Percentiles rank a stretch among this genome's conserved stretches.
These are phyloP conservation scores for Xenopus petersii DNA, from an alignment of 2,797 vertebrate species.

Conservation along the genomic window DNA sequence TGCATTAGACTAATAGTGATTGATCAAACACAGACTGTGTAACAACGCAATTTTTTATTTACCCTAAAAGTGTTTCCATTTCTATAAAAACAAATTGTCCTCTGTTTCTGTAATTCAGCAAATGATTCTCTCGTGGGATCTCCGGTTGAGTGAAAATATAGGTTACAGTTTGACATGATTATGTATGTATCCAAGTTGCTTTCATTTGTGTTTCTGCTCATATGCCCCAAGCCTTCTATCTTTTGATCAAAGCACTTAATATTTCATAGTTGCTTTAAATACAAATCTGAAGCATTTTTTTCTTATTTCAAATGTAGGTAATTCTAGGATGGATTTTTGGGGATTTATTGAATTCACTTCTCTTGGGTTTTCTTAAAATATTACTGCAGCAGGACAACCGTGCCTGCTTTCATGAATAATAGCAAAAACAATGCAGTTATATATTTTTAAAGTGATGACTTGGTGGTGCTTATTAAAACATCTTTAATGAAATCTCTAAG, in stretches of 20 bases:
- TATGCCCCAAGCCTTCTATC: neutral
- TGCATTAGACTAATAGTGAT: neutral
- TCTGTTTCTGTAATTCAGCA: conserved; percentile 10
- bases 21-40: neutral
- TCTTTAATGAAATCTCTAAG: too few relatives aligned
- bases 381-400: conserved; percentile 1
- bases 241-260: too few relatives aligned
- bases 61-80: neutral
- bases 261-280: too few relatives aligned
- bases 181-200: neutral
- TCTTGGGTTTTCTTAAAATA: conserved; percentile 24
- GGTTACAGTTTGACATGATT: conserved; percentile 10
- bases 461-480: too few relatives aligned
- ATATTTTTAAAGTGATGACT: neutral
- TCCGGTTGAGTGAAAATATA: conserved; percentile 1
- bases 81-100: conserved; percentile 1
- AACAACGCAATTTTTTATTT: neutral
- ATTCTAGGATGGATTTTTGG: neutral
- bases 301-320: conserved; percentile 4
- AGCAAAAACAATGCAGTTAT: neutral
- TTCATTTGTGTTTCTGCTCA: conserved; percentile 1
- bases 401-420: neutral
- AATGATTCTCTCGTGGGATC: neutral
- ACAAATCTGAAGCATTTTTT: neutral
- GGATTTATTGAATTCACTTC: neutral